Percentiles rank a stretch among this genome's conserved stretches.
Conservation (phyloP, 2,888 invertebrate genomes). For the Adelphocoris suturalis region DNA sequence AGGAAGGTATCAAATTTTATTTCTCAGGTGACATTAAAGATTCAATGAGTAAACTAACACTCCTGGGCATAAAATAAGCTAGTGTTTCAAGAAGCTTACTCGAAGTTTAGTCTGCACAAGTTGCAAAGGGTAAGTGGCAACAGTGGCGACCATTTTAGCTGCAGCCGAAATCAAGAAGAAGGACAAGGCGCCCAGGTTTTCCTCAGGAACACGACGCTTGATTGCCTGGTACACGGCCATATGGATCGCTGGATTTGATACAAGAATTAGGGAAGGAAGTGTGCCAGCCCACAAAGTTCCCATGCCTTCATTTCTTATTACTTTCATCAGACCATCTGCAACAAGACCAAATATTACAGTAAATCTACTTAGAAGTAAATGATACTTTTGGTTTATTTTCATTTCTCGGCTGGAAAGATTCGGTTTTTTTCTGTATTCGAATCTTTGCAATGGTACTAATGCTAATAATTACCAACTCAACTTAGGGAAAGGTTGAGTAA, state of each 20-base stretch:
- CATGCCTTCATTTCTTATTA: constrained; percentile 87
- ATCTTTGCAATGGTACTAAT: too few species aligned
- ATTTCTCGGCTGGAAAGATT: too few species aligned
- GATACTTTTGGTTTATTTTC: too few species aligned
- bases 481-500: too few species aligned
- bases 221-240: constrained; percentile 94
- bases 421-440: not conserved
- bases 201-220: constrained; percentile 83
- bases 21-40: too few species aligned
- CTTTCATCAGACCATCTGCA: constrained; percentile 85
- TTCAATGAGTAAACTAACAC: too few species aligned
- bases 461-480: too few species aligned
- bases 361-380: too few species aligned
- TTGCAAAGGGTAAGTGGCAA: constrained; percentile 94
- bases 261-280: constrained; percentile 90
- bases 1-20: too few species aligned
- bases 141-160: constrained; percentile 91
- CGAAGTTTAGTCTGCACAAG: constrained; percentile 89
- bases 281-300: constrained; percentile 90
- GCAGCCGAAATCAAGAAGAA: constrained; percentile 89
- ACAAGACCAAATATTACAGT: not conserved
- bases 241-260: constrained; percentile 94
- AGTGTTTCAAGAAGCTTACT: constrained; percentile 77
- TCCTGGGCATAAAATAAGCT: not conserved
- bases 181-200: constrained; percentile 82